Conservation (phyloP, 2,113 vertebrate species). For the Shinisaurus crocodilurus region DNA sequence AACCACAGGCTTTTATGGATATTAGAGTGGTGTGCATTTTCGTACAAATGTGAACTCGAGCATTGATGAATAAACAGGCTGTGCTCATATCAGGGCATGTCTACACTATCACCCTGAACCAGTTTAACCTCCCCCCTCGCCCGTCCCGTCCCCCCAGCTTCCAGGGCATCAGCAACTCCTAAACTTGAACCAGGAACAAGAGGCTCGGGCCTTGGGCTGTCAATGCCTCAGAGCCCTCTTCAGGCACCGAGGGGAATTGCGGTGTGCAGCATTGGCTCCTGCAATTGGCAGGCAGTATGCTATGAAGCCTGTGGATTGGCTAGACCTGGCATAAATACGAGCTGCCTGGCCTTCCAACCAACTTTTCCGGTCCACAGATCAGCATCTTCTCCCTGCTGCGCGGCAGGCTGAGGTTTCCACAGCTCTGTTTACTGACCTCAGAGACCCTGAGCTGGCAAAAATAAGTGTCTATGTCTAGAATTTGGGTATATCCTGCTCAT, state of each 20-base stretch:
- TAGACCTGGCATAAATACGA: neutral
- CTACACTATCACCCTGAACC: neutral
- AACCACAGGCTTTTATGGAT: slow-evolving; percentile 5
- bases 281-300: neutral
- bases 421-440: no score
- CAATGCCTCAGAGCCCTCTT: neutral
- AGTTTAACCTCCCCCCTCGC: neutral
- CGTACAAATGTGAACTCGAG: neutral
- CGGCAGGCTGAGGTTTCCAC: neutral
- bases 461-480: neutral
- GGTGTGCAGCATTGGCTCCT: neutral
- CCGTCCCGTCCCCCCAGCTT: neutral
- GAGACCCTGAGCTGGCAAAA: neutral
- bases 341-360: neutral
- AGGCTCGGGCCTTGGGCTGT: neutral
- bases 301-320: neutral
- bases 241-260: neutral
- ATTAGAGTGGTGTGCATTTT: slow-evolving; percentile 14
- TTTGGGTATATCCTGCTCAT: neutral
- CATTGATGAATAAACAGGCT: slow-evolving; percentile 11
- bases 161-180: neutral
- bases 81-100: neutral
- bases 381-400: neutral
- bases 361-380: neutral
- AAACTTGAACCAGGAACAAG: neutral